Evolutionary conservation across 1,140 invertebrate genomes (phyloP), one percentile per base, ranked within the genome.

Genomic region (Drosophila nannoptera): DNA sequence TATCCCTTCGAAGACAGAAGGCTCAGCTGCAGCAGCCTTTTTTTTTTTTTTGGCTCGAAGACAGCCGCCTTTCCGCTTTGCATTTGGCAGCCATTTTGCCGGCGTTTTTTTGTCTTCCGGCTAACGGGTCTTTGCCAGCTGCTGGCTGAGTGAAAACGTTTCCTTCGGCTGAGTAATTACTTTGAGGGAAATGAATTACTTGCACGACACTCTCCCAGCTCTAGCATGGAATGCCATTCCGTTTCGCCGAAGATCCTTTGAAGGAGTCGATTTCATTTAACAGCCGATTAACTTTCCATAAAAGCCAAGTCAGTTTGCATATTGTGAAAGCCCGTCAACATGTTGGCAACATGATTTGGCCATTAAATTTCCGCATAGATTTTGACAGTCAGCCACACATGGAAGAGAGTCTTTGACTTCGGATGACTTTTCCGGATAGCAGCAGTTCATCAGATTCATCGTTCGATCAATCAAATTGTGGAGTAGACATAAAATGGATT

Each of bases 391-490:
- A 50, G 48, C 32, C 45, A 46, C 16, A 29, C 11, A 11, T n/a
- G 4, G 45, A 46, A 29, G 4, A 5, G 11, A 31, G 11, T 8
- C 45, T 56, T 46, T 36, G 12, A 12, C 8, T 43, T 59, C 9
- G 11, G 4, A 48, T 45, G 8, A 9, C 8, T 36, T 16, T 43
- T 43, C 14, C 12, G 14, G 4, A 43, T 45, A 63, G 53, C 45
- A 8, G 61, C 53, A 8, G 61, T 43, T 66, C 42, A 58, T 58
- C 46, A 36, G 35, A 14, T 32, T 32, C 38, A 36, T 65, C 62
- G 50, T 36, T 58, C 4, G 45, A 69, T 69, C 61, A 69, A 69
- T 64, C 61, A 69, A 52, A 64, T 22, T 53, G 12, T 22, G 11
- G n/a, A 14, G 12, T 11, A 69, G 16, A 29, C 66, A 55, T 63